Evolutionary conservation across 2,113 vertebrate species (phyloP).

Genomic region (Pelodiscus sinensis): DNA sequence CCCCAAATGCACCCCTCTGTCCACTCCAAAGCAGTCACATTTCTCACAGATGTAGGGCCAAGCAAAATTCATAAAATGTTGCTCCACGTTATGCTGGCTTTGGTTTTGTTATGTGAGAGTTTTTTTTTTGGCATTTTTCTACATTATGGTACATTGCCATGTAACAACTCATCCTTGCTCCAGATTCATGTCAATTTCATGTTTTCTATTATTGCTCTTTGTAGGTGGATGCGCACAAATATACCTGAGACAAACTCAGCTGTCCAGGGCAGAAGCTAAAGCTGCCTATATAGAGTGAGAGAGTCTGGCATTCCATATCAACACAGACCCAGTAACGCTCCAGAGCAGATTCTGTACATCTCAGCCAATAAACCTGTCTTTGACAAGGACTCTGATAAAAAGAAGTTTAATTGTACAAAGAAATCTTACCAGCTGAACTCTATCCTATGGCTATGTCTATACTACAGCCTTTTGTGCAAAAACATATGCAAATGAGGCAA

Average conservation of each 20-base stretch:
- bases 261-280: background rate
- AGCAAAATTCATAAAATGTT: background rate
- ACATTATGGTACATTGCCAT: background rate
- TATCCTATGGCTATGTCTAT: background rate
- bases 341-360: background rate
- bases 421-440: background rate
- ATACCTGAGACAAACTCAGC: background rate
- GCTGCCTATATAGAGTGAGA: background rate
- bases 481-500: too few relatives aligned
- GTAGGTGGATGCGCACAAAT: background rate
- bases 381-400: background rate
- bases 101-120: background rate
- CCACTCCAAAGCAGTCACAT: fast-evolving
- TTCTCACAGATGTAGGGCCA: background rate
- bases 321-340: background rate
- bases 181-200: background rate
- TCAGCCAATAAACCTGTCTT: background rate
- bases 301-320: background rate
- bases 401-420: background rate
- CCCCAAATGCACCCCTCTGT: fast-evolving
- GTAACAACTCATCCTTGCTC: background rate
- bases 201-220: background rate
- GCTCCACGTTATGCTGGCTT: background rate
- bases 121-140: background rate
- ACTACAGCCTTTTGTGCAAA: too few relatives aligned